Conservation (phyloP, 1,140 invertebrate genomes). For the Drosophila subobscura region DNA sequence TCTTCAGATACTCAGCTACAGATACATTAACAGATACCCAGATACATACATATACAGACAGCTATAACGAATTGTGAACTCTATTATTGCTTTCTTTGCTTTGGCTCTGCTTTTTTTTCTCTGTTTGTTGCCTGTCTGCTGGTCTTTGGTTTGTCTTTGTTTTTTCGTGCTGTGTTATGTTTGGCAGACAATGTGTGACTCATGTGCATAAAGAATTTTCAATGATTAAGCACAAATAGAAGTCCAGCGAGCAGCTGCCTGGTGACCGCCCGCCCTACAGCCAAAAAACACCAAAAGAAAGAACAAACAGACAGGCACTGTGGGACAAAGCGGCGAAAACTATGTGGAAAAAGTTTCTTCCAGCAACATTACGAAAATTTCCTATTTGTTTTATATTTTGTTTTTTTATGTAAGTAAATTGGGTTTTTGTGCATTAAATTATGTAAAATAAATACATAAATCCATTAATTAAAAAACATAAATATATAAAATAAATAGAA, state of each 20-base stretch:
- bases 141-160: slow-evolving; percentile 32
- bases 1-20: too few species aligned
- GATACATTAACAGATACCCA: too few species aligned
- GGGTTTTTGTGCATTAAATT: too few species aligned
- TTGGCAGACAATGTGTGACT: slow-evolving; percentile 32
- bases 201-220: slow-evolving; percentile 35
- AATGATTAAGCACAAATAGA: slow-evolving; percentile 48
- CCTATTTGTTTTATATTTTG: too few species aligned
- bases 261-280: slow-evolving; percentile 30
- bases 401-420: too few species aligned
- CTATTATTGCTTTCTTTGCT: slow-evolving; percentile 19
- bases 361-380: too few species aligned
- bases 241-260: slow-evolving; percentile 41
- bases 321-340: not conserved
- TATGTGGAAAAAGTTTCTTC: too few species aligned
- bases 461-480: too few species aligned
- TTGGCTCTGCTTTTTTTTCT: slow-evolving; percentile 1
- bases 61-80: slow-evolving; percentile 38
- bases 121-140: slow-evolving; percentile 23
- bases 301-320: not conserved
- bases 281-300: not conserved
- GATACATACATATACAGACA: not conserved
- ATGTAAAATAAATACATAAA: not conserved
- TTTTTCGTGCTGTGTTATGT: not conserved
- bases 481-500: too few species aligned